These are phyloP conservation scores for Heterodera filipjevi DNA, from an alignment of 2,888 invertebrate genomes.

Conservation along the genomic window DNA sequence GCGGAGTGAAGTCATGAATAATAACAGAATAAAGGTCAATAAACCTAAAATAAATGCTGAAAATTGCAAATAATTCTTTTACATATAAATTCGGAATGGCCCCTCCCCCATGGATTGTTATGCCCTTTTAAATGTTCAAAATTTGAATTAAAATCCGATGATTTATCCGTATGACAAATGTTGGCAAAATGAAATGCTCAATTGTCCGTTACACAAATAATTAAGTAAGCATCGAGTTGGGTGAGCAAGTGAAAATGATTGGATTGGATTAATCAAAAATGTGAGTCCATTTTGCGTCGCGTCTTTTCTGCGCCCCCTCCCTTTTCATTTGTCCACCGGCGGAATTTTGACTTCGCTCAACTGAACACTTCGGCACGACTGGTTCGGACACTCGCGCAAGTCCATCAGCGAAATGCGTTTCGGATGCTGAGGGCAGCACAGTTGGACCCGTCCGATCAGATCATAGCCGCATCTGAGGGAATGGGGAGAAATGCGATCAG, in stretches of 20 bases:
- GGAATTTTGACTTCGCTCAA: constrained; percentile 39
- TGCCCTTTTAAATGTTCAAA: too few species aligned
- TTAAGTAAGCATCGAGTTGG: background rate
- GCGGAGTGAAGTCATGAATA: too few species aligned
- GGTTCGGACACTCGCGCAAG: constrained; percentile 43
- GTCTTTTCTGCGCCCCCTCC: background rate
- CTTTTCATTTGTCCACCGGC: constrained; percentile 19
- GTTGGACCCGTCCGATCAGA: constrained; percentile 42
- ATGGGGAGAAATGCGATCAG: background rate
- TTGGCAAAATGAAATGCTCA: too few species aligned
- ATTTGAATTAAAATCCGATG: too few species aligned
- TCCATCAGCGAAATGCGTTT: constrained; percentile 44
- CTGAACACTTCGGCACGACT: constrained; percentile 41
- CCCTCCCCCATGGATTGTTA: too few species aligned
- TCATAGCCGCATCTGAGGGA: constrained; percentile 40
- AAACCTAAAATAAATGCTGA: too few species aligned
- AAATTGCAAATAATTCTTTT: too few species aligned
- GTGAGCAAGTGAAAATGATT: constrained; percentile 11
- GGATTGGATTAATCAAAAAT: too few species aligned
- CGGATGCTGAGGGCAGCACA: constrained; percentile 41
- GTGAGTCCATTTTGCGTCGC: background rate
- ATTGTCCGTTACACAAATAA: background rate
- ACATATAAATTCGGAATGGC: too few species aligned
- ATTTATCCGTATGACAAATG: too few species aligned
- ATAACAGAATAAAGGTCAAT: too few species aligned